A percentile compares a stretch with the other conserved stretches of the same genome.
Evolutionary conservation across 2,113 vertebrate genomes (phyloP).

Genomic region (Tauraco erythrolophus): DNA sequence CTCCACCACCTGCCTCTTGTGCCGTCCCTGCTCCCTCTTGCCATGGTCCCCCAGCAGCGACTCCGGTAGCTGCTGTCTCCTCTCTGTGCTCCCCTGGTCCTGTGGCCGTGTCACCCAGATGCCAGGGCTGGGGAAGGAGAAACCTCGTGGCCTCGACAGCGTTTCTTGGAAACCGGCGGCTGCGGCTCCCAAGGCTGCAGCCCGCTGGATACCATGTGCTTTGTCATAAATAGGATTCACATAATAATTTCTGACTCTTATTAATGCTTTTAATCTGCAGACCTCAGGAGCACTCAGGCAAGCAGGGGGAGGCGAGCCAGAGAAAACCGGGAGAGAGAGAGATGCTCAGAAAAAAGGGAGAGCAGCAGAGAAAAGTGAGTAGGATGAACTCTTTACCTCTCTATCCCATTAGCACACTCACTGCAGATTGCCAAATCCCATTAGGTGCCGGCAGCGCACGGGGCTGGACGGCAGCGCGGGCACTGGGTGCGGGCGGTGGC

Average conservation of each 20-base stretch:
- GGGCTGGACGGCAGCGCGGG: background rate
- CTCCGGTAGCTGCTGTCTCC: background rate
- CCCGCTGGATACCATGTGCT: background rate
- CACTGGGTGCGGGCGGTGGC: accelerated
- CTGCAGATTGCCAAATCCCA: background rate
- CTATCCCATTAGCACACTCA: slow-evolving; percentile 21
- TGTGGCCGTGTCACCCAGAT: accelerated
- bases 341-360: background rate
- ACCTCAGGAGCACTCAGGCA: background rate
- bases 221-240: background rate
- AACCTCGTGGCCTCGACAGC: background rate
- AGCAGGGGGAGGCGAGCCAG: background rate
- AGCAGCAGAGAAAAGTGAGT: background rate
- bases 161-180: background rate
- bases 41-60: background rate
- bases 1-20: accelerated
- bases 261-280: slow-evolving; percentile 19
- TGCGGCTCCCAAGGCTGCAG: background rate
- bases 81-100: background rate
- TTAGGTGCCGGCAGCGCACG: background rate
- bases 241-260: background rate
- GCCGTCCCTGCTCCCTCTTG: accelerated
- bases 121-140: background rate
- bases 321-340: background rate
- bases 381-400: slow-evolving; percentile 56